Base-by-base conservation (phyloP, 2,888 invertebrate genomes). In the Dicyrtoma fusca region DNA sequence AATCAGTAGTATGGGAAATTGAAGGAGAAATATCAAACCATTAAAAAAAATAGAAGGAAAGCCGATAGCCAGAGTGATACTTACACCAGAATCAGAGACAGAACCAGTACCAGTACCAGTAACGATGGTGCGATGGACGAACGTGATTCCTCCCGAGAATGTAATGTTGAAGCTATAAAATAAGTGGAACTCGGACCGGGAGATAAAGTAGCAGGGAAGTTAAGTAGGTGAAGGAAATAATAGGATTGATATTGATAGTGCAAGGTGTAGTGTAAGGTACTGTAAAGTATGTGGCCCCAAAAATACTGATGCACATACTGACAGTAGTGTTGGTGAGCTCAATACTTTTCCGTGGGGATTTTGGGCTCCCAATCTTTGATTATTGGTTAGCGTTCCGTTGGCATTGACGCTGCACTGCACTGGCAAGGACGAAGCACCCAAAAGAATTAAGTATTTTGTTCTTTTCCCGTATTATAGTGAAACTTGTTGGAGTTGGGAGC, bases 391-490 rank as follows among this genome's bases (percentile, higher is more conserved):
- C 17, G 34, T 44, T 45, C 1, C 0, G 17, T 17, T 45, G 49
- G 17, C 1, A 17, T 17, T 53, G 10, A 11, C 3, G 21, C 1
- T 14, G 19, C n/a, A n/a, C n/a, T n/a, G n/a, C 3, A 62, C 10
- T 34, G 21, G 14, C 3, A 34, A 45, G n/a, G 45, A 49, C 2
- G 14, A 64, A 47, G 64, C 64, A 64, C 64, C 64, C 64, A 64
- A 34, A 34, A 64, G 25, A 25, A 47, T 64, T 49, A 49, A 64
- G 64, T 64, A 49, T 49, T 49, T 64, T 25, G 19, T 23, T 49
- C 2, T 64, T 11, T 47, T 45, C 26, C 1, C 3, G 23, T 63
- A n/a, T 63, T 45, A 45, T 6, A 13, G 11, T 57, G 6, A 34
- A 34, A 34, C 34, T 34, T n/a, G n/a, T 34, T 34, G 34, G 8